These are phyloP conservation scores for Gopherus evgoodei DNA, from an alignment of 2,113 vertebrate genomes.

Conservation along the genomic window DNA sequence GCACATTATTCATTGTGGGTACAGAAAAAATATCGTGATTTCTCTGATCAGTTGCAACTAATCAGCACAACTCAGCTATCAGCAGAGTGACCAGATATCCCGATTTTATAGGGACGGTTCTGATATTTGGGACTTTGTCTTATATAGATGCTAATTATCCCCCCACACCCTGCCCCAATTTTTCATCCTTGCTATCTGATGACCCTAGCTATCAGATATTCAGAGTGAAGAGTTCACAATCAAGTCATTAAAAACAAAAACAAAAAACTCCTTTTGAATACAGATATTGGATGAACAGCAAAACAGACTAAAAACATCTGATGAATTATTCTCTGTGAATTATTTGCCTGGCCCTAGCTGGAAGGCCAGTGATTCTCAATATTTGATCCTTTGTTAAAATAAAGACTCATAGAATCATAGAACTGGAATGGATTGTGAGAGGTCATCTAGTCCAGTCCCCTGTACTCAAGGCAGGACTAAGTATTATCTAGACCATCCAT, in stretches of 20 bases:
- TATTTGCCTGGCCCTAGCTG: not conserved
- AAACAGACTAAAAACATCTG: not conserved
- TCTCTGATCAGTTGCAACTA: constrained; percentile 12
- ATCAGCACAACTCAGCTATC: not conserved
- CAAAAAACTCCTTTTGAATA: constrained; percentile 5
- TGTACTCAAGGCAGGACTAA: too few relatives aligned
- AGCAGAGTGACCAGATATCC: too few relatives aligned
- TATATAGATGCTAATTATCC: too few relatives aligned
- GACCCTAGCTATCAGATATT: not conserved
- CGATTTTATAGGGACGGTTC: too few relatives aligned
- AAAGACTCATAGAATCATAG: not conserved
- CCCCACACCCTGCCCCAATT: too few relatives aligned
- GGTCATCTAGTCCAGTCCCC: too few relatives aligned
- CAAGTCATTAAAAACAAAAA: not conserved
- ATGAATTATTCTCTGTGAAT: not conserved
- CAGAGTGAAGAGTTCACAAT: not conserved
- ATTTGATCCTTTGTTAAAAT: constrained; percentile 21
- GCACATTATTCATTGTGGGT: not conserved
- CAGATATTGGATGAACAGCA: constrained; percentile 5
- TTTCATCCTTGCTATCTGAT: too few relatives aligned
- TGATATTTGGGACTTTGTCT: too few relatives aligned
- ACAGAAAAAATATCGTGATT: not conserved
- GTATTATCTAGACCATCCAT: too few relatives aligned
- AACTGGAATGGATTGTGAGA: too few relatives aligned
- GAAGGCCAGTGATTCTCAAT: not conserved